Percentiles rank a stretch among this genome's conserved stretches.
Conservation (phyloP, 2,888 invertebrate species). For the Dasysyrphus tricinctus region DNA sequence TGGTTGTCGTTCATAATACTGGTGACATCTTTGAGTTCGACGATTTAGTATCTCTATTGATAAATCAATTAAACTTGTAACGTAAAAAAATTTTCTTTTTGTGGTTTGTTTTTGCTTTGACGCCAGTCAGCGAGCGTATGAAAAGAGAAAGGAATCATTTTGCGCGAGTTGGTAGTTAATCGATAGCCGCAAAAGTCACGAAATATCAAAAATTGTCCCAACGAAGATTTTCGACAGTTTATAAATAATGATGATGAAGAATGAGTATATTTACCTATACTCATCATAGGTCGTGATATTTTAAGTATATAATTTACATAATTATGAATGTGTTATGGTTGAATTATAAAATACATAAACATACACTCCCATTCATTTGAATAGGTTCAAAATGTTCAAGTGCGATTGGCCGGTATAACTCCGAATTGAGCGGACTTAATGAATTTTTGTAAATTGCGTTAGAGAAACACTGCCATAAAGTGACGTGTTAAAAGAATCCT, state of each 20-base stretch:
- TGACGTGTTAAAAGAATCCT: no score
- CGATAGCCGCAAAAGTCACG: constrained; percentile 39
- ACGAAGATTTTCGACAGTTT: constrained; percentile 26
- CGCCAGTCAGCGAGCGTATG: background rate
- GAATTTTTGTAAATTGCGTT: no score
- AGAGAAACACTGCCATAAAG: no score
- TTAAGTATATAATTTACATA: background rate
- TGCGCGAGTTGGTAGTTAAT: background rate
- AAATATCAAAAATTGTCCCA: constrained; percentile 25
- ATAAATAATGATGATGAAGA: constrained; percentile 13
- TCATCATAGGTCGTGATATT: background rate
- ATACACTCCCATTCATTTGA: no score
- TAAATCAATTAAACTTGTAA: constrained; percentile 52
- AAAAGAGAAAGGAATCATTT: constrained; percentile 42
- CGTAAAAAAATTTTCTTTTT: constrained; percentile 6
- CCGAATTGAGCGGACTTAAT: no score
- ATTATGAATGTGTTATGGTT: background rate
- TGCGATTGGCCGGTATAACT: no score
- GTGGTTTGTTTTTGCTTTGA: constrained; percentile 8
- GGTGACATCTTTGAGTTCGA: constrained; percentile 38
- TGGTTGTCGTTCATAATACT: constrained; percentile 34
- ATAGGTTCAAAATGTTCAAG: no score
- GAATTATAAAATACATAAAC: no score
- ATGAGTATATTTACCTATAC: background rate
- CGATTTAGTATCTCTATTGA: constrained; percentile 38